Percentiles rank a stretch among this genome's conserved stretches.
Conservation (phyloP, 2,888 invertebrate genomes). For the Machimus atricapillus region DNA sequence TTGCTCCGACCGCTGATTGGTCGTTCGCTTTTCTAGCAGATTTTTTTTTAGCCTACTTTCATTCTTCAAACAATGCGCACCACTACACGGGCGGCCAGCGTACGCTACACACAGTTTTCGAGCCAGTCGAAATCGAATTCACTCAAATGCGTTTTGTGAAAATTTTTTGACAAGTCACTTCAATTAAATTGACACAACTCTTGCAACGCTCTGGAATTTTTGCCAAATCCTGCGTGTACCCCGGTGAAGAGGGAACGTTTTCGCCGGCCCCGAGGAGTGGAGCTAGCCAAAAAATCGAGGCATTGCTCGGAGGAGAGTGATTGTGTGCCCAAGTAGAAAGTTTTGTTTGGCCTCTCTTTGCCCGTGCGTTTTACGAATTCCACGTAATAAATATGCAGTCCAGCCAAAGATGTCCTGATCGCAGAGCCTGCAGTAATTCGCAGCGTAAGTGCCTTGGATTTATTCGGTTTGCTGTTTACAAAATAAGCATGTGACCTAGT, state of each 20-base stretch:
- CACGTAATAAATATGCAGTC: slow-evolving; percentile 38
- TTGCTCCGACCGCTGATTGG: slow-evolving; percentile 37
- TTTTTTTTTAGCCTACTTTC: slow-evolving; percentile 46
- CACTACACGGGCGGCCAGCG: neutral
- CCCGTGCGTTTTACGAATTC: neutral
- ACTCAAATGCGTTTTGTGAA: slow-evolving; percentile 36
- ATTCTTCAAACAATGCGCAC: slow-evolving; percentile 38
- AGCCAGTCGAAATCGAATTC: slow-evolving; percentile 14
- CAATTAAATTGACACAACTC: slow-evolving; percentile 25
- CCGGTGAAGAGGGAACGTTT: neutral
- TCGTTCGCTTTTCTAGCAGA: slow-evolving; percentile 26
- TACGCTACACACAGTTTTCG: neutral
- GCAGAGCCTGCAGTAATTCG: neutral
- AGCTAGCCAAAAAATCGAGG: neutral
- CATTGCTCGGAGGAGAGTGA: neutral
- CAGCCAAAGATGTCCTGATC: neutral
- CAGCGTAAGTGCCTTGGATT: slow-evolving; percentile 17
- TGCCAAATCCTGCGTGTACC: neutral
- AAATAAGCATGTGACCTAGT: slow-evolving; percentile 37
- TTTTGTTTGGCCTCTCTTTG: neutral
- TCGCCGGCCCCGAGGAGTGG: neutral
- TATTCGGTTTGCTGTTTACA: slow-evolving; percentile 15
- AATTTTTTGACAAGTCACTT: slow-evolving; percentile 40
- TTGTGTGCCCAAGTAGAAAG: neutral
- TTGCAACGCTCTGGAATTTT: neutral